Percentiles rank a stretch among this genome's conserved stretches.
Conservation (phyloP, 1,140 invertebrate genomes). For the Drosophila quadrilineata region DNA sequence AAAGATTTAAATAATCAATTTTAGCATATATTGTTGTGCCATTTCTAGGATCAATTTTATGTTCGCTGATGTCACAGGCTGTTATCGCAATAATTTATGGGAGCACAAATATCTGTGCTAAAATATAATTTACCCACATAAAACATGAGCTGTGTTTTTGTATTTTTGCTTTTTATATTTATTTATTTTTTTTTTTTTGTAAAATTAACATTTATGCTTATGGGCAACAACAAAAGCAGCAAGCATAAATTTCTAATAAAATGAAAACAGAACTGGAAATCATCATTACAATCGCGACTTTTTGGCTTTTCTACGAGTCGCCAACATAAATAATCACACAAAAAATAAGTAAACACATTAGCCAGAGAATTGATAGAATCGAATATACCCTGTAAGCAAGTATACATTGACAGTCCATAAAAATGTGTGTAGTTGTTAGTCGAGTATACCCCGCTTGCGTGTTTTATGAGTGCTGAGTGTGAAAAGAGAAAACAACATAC, state of each 20-base stretch:
- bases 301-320: conserved; percentile 21
- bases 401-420: neutral
- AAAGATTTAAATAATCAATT: too few relatives aligned
- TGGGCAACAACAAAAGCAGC: conserved; percentile 14
- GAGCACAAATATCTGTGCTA: conserved; percentile 48
- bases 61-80: conserved; percentile 54
- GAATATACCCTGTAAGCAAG: neutral
- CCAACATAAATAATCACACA: conserved; percentile 72
- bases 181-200: too few relatives aligned
- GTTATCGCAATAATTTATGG: conserved; percentile 56
- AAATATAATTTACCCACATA: conserved; percentile 14
- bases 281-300: conserved; percentile 39
- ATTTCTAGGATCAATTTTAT: conserved; percentile 2
- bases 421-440: neutral
- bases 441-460: neutral
- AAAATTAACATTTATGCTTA: conserved; percentile 56
- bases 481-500: conserved; percentile 47
- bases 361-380: neutral
- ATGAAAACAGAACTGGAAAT: conserved; percentile 34
- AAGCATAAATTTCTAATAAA: conserved; percentile 61
- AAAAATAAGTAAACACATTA: conserved; percentile 26
- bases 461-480: neutral
- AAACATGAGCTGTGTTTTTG: conserved; percentile 30
- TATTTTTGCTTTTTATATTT: too few relatives aligned
- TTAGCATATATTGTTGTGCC: too few relatives aligned